A percentile compares a stretch with the other conserved stretches of the same genome.
Evolutionary conservation across 2,113 vertebrate genomes (phyloP).

Genomic region (Megaceryle maxima): DNA sequence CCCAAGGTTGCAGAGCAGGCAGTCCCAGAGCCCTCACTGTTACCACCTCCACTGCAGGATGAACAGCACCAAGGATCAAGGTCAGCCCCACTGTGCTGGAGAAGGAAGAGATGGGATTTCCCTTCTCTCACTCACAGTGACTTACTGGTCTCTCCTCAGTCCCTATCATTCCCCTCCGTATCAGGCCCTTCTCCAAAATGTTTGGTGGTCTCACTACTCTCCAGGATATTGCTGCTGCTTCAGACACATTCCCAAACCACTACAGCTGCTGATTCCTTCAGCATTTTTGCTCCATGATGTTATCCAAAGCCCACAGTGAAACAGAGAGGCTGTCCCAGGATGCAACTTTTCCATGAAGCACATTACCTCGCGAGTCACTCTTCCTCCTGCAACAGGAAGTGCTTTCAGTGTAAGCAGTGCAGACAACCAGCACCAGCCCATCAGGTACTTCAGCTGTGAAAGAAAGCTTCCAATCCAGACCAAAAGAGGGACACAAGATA

Average conservation of each 20-base stretch:
- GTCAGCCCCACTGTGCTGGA: neutral
- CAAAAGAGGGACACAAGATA: neutral
- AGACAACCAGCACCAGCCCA: neutral
- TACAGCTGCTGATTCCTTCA: neutral
- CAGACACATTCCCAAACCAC: neutral
- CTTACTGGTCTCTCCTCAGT: neutral
- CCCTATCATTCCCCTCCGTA: neutral
- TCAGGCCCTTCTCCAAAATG: neutral
- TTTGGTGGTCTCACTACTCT: neutral
- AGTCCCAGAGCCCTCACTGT: neutral
- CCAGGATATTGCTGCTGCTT: neutral
- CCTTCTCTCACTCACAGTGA: neutral
- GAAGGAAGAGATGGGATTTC: neutral
- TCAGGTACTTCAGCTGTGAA: neutral
- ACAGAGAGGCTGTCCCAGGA: neutral
- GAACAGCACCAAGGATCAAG: neutral
- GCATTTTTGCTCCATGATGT: neutral
- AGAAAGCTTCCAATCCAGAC: neutral
- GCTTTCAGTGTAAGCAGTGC: neutral
- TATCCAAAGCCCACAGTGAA: neutral
- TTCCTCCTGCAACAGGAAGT: neutral
- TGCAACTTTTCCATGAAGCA: neutral
- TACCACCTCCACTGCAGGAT: fast-evolving
- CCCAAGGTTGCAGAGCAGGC: neutral
- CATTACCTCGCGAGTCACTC: neutral